Conservation (phyloP, 2,888 invertebrate genomes). For the Cistogaster globosa region DNA sequence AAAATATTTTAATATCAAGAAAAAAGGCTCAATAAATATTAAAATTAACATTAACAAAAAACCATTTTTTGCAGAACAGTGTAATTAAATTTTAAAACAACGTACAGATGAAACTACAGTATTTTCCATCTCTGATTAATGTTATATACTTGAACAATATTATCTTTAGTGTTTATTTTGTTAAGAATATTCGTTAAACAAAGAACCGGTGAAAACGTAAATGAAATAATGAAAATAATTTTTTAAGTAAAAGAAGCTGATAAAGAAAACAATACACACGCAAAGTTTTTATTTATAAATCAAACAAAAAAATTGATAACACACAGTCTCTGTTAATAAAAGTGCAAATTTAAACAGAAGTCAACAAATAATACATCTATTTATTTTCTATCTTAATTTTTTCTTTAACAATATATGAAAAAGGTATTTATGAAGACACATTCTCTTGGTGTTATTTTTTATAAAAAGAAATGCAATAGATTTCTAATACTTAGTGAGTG, state of each 20-base stretch:
- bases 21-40: too few relatives aligned
- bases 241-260: conserved; percentile 9
- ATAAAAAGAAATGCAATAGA: background rate
- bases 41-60: too few relatives aligned
- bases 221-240: conserved; percentile 18
- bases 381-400: background rate
- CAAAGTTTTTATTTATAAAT: conserved; percentile 1
- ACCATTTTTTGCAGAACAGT: too few relatives aligned
- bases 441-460: too few relatives aligned
- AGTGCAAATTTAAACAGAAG: background rate
- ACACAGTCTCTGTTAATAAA: conserved; percentile 16
- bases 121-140: too few relatives aligned
- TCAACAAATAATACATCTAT: background rate
- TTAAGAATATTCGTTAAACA: conserved; percentile 1
- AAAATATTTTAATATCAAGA: too few relatives aligned
- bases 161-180: conserved; percentile 21
- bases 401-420: too few relatives aligned
- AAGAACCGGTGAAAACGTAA: conserved; percentile 26
- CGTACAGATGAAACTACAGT: too few relatives aligned
- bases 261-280: background rate
- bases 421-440: too few relatives aligned
- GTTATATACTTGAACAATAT: too few relatives aligned
- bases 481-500: background rate
- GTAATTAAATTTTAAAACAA: too few relatives aligned
- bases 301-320: conserved; percentile 35